Base-by-base conservation (phyloP, 2,113 vertebrate species). In the Phyllostomus discolor region DNA sequence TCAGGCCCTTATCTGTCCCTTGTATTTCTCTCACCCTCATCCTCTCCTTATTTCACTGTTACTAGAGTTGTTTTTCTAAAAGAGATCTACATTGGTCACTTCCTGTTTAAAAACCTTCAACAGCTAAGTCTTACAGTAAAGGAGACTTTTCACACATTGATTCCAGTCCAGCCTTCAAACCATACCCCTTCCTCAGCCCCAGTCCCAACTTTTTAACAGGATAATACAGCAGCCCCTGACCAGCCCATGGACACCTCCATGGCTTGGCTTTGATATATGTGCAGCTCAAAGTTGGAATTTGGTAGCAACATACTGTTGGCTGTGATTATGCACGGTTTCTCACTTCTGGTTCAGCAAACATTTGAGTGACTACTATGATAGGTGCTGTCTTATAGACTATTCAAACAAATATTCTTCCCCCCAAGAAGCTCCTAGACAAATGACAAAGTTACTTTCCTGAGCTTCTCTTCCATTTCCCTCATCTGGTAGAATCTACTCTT, bases 131-230 rank as follows among this genome's bases (percentile, higher is more conserved):
- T 62, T 35, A 46, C 76, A 57, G 54, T 2, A 11, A 22, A 1
- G 31, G 67, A 6, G 33, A 78, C 16, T 31, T 85, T 94, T 8
- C 7, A 12, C 33, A 72, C 43, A 31, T 28, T 69, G 24, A 50
- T 66, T 59, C 75, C 43, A 70, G 20, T 17, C 52, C 22, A 59
- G 24, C 81, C 24, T 62, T 84, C 26, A 33, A 73, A 35, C 20
- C 38, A 2, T 10, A 4, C 2, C 12, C 12, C 17, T 5, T 1
- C 7, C 38, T 14, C 20, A 1, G 7, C 11, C 10, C 16, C 12
- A 7, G 20, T 9, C 8, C n/a, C 19, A 75, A 0, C 1, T 28
- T 70, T 72, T 28, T 12, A 28, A 28, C 28, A 50, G 75, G 9
- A 7, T 7, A 17, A 28, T 54, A 2, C 4, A 16, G 16, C 14